A percentile compares a stretch with the other conserved stretches of the same genome.
phyloP scores from a whole-genome alignment of 2,888 invertebrate species.

The Theretra japonica region DNA sequence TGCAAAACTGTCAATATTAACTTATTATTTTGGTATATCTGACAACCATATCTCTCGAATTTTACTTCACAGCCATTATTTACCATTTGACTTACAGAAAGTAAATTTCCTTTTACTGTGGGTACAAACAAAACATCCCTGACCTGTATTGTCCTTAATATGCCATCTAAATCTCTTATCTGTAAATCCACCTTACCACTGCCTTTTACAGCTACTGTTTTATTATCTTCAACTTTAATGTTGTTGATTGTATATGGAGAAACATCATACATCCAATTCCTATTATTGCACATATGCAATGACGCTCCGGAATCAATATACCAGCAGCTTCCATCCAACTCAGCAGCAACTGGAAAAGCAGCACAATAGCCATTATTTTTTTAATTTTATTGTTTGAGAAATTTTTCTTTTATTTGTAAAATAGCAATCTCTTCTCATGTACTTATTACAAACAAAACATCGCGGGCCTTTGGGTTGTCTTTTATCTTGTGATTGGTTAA shows the following conservation, averaged over 20 bases:
- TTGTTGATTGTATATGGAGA: constrained; percentile 7
- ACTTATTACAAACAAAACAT: constrained; percentile 35
- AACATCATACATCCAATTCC: background rate
- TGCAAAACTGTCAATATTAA: too few relatives aligned
- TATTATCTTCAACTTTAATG: constrained; percentile 19
- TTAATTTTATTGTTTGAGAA: background rate
- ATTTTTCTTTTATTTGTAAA: background rate
- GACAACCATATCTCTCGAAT: constrained; percentile 30
- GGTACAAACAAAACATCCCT: background rate
- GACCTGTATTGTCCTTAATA: background rate
- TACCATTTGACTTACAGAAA: constrained; percentile 32
- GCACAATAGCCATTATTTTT: constrained; percentile 27
- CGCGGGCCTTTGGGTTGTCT: constrained; percentile 32
- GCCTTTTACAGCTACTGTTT: constrained; percentile 29
- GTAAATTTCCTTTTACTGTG: constrained; percentile 23
- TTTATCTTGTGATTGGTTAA: background rate
- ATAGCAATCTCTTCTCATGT: constrained; percentile 6
- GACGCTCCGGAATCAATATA: constrained; percentile 31
- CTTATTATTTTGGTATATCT: constrained; percentile 30
- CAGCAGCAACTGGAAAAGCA: constrained; percentile 15
- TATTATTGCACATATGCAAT: constrained; percentile 29
- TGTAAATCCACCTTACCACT: constrained; percentile 28
- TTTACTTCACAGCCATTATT: constrained; percentile 34
- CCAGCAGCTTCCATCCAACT: constrained; percentile 1
- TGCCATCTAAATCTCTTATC: constrained; percentile 13